Conservation (phyloP, 2,888 invertebrate species). For the Coecobrya sp. region DNA sequence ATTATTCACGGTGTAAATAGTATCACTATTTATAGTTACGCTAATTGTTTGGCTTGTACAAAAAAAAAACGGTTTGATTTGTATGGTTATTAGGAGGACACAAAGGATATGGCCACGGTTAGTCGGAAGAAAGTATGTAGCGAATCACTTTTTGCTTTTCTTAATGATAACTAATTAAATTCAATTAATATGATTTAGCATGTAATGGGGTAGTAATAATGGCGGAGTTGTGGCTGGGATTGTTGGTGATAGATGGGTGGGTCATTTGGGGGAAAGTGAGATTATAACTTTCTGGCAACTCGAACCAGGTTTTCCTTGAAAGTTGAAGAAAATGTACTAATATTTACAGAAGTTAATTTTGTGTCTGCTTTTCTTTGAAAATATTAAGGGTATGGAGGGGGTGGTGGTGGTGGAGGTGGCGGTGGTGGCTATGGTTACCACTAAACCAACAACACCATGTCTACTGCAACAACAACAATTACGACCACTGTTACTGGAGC, state of each 20-base stretch:
- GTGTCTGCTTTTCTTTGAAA: not conserved
- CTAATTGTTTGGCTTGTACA: conserved; percentile 29
- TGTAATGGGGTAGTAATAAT: not conserved
- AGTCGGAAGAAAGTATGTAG: conserved; percentile 52
- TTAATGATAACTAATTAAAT: not conserved
- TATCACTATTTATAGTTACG: not conserved
- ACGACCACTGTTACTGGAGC: conserved; percentile 25
- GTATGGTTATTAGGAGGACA: conserved; percentile 51
- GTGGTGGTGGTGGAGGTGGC: conserved; percentile 79
- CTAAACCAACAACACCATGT: conserved; percentile 26
- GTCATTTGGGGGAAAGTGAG: conserved; percentile 14
- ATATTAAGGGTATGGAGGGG: conserved; percentile 77
- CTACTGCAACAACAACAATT: not conserved
- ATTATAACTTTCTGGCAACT: not conserved
- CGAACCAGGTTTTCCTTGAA: not conserved
- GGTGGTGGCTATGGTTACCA: conserved; percentile 79
- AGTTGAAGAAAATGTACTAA: not conserved
- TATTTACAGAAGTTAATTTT: not conserved
- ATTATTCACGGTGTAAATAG: not conserved
- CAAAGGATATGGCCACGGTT: conserved; percentile 62
- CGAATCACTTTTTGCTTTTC: conserved; percentile 17
- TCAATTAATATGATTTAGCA: not conserved
- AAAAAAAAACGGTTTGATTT: conserved; percentile 20
- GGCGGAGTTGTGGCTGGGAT: not conserved
- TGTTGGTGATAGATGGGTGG: conserved; percentile 4